These are phyloP conservation scores for Ecliptopera silaceata DNA, from an alignment of 2,888 invertebrate genomes.

Conservation along the genomic window DNA sequence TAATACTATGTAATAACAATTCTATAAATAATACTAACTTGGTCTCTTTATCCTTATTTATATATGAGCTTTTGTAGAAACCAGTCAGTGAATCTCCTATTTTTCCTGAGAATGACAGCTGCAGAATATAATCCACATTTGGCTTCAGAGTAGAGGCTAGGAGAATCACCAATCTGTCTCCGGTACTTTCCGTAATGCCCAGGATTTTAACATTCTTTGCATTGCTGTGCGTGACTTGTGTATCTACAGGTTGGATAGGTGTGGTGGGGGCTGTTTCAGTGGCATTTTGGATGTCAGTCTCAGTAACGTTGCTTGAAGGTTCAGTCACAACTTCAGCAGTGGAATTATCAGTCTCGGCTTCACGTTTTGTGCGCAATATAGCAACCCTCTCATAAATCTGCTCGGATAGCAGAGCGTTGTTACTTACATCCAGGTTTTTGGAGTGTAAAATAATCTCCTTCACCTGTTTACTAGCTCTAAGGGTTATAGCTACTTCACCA, in stretches of 20 bases:
- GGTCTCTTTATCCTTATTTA: conserved; percentile 65
- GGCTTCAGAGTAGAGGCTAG: conserved; percentile 67
- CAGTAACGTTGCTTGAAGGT: conserved; percentile 26
- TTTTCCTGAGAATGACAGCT: conserved; percentile 78
- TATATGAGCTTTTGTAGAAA: conserved; percentile 87
- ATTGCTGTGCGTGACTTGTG: conserved; percentile 68
- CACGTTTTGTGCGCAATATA: conserved; percentile 51
- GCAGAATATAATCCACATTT: conserved; percentile 79
- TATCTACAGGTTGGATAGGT: conserved; percentile 42
- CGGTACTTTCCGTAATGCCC: conserved; percentile 56
- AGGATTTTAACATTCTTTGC: conserved; percentile 63
- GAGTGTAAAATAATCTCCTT: conserved; percentile 79
- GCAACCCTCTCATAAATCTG: conserved; percentile 72
- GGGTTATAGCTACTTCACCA: conserved; percentile 75
- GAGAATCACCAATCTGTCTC: conserved; percentile 63
- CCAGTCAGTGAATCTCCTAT: conserved; percentile 85
- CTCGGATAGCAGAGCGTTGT: conserved; percentile 68
- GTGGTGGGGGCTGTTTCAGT: conserved; percentile 30
- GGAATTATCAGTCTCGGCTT: conserved; percentile 35
- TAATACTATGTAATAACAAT: too few species aligned
- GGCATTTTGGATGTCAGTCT: conserved; percentile 22
- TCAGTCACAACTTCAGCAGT: conserved; percentile 30
- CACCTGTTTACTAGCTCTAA: conserved; percentile 63
- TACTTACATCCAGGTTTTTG: conserved; percentile 68
- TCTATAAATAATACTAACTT: conserved; percentile 65